These are phyloP conservation scores for Pachycephus smyrnensis DNA, from an alignment of 2,888 invertebrate species.

Conservation along the genomic window DNA sequence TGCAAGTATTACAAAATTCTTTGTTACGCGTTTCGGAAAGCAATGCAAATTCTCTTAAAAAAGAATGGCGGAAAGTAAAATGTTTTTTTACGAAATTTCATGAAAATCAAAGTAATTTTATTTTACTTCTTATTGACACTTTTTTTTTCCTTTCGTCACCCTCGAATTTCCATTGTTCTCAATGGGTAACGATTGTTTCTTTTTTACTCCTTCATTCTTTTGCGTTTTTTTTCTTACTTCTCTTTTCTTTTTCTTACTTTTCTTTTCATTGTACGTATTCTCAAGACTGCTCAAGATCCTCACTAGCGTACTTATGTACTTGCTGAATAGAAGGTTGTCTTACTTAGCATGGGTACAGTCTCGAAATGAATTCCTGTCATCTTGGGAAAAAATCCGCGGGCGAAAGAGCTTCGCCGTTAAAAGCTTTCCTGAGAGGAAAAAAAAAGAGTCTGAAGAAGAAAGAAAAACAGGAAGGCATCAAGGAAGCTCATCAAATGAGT, in stretches of 20 bases:
- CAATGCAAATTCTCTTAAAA: neutral
- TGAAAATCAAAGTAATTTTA: neutral
- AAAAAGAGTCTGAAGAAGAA: neutral
- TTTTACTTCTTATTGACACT: slow-evolving; percentile 5
- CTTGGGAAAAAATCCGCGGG: neutral
- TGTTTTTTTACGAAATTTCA: neutral
- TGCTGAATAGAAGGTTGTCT: slow-evolving; percentile 32
- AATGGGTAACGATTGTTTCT: neutral
- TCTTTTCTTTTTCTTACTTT: slow-evolving; percentile 14
- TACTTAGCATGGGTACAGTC: slow-evolving; percentile 25
- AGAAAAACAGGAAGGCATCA: neutral
- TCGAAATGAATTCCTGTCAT: neutral
- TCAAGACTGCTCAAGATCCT: neutral
- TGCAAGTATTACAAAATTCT: neutral
- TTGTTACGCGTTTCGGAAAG: neutral
- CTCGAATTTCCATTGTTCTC: slow-evolving; percentile 14
- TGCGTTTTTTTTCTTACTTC: slow-evolving; percentile 7
- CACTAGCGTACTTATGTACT: neutral
- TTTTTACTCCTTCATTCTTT: slow-evolving; percentile 12
- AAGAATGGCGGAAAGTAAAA: neutral
- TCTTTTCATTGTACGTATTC: slow-evolving; percentile 7
- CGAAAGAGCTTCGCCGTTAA: neutral
- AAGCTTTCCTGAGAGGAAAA: neutral
- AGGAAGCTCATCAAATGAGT: neutral
- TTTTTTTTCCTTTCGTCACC: slow-evolving; percentile 19